phyloP scores from a whole-genome alignment of 1,140 invertebrate species.

The Akabosia matsudoensis region DNA sequence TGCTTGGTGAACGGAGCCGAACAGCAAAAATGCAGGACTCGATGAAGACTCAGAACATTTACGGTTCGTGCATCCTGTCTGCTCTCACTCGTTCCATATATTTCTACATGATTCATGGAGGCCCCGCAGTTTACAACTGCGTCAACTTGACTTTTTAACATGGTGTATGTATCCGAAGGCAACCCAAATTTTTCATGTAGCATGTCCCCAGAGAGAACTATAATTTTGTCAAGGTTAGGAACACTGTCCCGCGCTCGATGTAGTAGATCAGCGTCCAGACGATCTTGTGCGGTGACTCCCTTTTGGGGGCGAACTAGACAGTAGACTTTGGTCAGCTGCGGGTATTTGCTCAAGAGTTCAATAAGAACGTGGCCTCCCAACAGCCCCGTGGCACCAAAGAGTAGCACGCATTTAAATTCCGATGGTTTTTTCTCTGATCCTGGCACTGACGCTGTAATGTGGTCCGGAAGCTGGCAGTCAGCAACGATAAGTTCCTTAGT shows the following conservation, averaged over 20 bases:
- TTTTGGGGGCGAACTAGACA: neutral
- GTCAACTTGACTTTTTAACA: neutral
- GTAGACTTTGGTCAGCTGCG: neutral
- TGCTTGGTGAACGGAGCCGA: neutral
- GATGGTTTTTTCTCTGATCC: neutral
- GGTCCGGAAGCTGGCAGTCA: neutral
- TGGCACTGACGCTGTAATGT: neutral
- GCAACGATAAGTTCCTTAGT: neutral
- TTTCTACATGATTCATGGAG: neutral
- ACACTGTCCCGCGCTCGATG: neutral
- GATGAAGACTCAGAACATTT: neutral
- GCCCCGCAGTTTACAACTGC: neutral
- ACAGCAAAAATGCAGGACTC: neutral
- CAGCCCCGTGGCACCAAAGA: neutral
- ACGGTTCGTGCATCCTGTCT: neutral
- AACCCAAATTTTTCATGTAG: neutral
- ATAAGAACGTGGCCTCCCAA: neutral
- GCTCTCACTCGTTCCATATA: neutral
- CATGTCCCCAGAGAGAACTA: neutral
- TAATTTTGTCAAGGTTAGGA: neutral
- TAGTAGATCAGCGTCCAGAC: neutral
- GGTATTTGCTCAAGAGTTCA: neutral
- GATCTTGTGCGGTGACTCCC: neutral
- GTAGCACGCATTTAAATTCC: neutral
- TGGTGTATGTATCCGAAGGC: neutral